These are phyloP conservation scores for Musca vetustissima DNA, from an alignment of 1,140 invertebrate genomes.

Conservation along the genomic window DNA sequence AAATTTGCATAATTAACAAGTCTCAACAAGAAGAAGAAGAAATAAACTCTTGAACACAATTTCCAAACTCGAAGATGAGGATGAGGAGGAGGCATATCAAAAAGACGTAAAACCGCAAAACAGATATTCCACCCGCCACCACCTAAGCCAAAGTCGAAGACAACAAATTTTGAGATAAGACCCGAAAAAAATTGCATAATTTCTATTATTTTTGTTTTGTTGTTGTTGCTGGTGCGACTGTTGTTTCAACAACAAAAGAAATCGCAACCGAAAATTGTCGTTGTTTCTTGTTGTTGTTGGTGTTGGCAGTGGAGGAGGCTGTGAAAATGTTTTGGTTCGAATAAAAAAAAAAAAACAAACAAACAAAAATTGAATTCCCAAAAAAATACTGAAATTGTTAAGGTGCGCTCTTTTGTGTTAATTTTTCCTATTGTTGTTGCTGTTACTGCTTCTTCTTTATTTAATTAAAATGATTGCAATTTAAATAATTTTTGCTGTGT, in stretches of 20 bases:
- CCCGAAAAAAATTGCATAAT: constrained; percentile 6
- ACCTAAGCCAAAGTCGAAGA: neutral
- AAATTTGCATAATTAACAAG: constrained; percentile 21
- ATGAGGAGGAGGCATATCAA: neutral
- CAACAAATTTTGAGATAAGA: neutral
- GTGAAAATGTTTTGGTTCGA: constrained; percentile 4
- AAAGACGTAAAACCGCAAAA: neutral
- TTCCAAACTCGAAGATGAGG: neutral
- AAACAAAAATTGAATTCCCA: neutral
- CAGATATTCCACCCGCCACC: neutral
- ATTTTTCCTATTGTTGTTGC: neutral
- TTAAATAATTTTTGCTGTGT: constrained; percentile 3
- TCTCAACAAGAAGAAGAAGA: too few relatives aligned
- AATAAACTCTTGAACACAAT: too few relatives aligned
- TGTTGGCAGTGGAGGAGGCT: neutral
- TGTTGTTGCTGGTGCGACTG: neutral
- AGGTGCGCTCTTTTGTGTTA: constrained; percentile 12
- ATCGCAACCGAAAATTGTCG: neutral
- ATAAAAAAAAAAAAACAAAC: too few relatives aligned
- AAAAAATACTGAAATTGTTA: constrained; percentile 1
- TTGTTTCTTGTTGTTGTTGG: neutral
- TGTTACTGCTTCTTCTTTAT: neutral
- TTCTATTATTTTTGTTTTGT: constrained; percentile 14
- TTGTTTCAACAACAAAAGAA: neutral
- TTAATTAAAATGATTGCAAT: constrained; percentile 16